A percentile compares a stretch with the other conserved stretches of the same genome.
phyloP scores from a whole-genome alignment of 2,113 vertebrate species.

The Microcebus griseorufus region DNA sequence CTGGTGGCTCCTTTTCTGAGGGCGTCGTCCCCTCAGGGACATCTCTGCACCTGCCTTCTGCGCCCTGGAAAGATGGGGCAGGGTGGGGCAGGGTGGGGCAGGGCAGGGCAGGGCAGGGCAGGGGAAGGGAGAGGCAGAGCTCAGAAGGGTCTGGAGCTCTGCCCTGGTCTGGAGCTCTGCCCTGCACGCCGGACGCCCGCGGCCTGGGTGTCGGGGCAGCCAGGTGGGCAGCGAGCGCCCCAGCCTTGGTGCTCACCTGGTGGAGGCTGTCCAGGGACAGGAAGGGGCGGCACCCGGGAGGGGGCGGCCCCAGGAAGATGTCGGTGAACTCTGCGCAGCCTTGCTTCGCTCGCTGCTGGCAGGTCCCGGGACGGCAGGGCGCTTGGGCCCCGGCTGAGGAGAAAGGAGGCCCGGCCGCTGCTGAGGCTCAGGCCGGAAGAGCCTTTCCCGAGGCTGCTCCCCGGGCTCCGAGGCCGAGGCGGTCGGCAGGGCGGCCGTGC shows the following conservation, averaged over 20 bases:
- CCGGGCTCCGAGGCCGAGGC: not conserved
- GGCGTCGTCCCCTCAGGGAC: too few relatives aligned
- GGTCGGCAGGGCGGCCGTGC: accelerated
- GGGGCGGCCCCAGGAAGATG: constrained; percentile 70
- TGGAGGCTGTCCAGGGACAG: constrained; percentile 31
- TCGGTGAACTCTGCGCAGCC: constrained; percentile 69
- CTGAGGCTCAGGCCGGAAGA: accelerated
- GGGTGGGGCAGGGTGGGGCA: too few relatives aligned
- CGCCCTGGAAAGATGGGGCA: too few relatives aligned
- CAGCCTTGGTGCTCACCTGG: constrained; percentile 53
- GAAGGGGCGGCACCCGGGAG: constrained; percentile 26
- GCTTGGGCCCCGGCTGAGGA: not conserved
- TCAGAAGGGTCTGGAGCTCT: too few relatives aligned
- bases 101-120: too few relatives aligned
- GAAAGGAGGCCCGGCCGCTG: not conserved
- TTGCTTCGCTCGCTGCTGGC: not conserved
- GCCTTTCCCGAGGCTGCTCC: not conserved
- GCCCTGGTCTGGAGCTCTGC: not conserved
- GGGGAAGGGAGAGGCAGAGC: too few relatives aligned
- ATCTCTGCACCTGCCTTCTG: too few relatives aligned
- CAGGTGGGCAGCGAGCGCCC: accelerated
- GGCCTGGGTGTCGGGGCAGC: not conserved
- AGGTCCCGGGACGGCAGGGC: not conserved
- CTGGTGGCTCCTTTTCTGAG: too few relatives aligned
- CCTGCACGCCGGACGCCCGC: accelerated